phyloP scores from a whole-genome alignment of 2,888 invertebrate species.

The Tenthredo notha region DNA sequence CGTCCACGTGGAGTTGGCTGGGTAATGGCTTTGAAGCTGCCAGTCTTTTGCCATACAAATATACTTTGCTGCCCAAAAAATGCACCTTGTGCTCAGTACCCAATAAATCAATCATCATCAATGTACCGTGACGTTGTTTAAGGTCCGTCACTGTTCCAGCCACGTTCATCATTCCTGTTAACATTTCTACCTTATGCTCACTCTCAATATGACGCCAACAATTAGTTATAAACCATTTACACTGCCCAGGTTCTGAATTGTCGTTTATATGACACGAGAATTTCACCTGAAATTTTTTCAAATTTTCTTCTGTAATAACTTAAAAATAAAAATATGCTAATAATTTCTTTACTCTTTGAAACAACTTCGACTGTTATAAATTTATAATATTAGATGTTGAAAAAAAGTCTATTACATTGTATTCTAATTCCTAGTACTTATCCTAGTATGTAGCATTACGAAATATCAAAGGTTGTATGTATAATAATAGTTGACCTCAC shows the following conservation, averaged over 20 bases:
- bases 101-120: conserved; percentile 55
- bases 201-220: conserved; percentile 58
- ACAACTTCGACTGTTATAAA: neutral
- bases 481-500: conserved; percentile 53
- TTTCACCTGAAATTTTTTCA: conserved; percentile 58
- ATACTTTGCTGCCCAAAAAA: conserved; percentile 66
- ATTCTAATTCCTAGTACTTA: no score
- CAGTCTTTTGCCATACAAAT: conserved; percentile 63
- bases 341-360: no score
- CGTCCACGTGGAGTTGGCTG: conserved; percentile 55
- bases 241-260: conserved; percentile 47
- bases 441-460: neutral
- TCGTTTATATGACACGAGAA: conserved; percentile 65
- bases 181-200: conserved; percentile 46
- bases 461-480: neutral
- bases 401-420: neutral
- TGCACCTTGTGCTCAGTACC: conserved; percentile 57
- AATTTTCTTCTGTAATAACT: no score
- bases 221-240: conserved; percentile 61
- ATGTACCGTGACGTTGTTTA: conserved; percentile 62
- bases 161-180: conserved; percentile 59
- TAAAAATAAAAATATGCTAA: no score
- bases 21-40: conserved; percentile 60
- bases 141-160: conserved; percentile 59
- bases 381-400: neutral